A percentile compares a stretch with the other conserved stretches of the same genome.
Conservation (phyloP, 2,797 vertebrate species). For the Sparus aurata region DNA sequence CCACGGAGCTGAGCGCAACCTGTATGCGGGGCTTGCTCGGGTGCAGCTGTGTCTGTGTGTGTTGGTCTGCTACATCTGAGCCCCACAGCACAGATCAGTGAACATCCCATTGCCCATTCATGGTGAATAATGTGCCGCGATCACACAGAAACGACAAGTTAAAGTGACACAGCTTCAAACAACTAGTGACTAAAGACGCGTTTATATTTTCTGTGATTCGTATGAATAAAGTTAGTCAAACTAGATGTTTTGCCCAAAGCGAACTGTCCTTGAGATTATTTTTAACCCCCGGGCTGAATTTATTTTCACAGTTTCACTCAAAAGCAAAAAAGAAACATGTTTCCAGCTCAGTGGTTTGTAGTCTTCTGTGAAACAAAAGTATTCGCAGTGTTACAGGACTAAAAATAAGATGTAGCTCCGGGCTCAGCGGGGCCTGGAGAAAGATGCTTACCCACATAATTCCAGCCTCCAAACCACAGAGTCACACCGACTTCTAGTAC, state of each 20-base stretch:
- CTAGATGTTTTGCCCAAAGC: not conserved
- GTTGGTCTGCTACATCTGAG: conserved; percentile 61
- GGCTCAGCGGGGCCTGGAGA: not conserved
- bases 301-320: conserved; percentile 1
- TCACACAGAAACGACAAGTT: conserved; percentile 26
- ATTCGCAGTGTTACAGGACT: not conserved
- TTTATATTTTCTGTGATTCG: not conserved
- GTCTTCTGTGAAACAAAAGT: conserved; percentile 1
- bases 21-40: conserved; percentile 40
- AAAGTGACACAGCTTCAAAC: conserved; percentile 20
- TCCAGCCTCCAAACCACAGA: conserved; percentile 5
- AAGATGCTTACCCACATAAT: not conserved
- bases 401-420: conserved; percentile 26
- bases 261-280: not conserved
- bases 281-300: not conserved
- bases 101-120: conserved; percentile 52
- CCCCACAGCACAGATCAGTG: conserved; percentile 64
- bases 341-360: conserved; percentile 26
- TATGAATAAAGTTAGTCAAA: not conserved
- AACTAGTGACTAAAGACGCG: not conserved
- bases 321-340: conserved; percentile 10
- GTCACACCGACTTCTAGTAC: not conserved
- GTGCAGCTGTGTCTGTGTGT: conserved; percentile 44
- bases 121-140: conserved; percentile 56
- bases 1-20: conserved; percentile 56